These are phyloP conservation scores for Zoanthus sansibaricus DNA, from an alignment of 92 coral and sea anemone genomes.

Conservation along the genomic window DNA sequence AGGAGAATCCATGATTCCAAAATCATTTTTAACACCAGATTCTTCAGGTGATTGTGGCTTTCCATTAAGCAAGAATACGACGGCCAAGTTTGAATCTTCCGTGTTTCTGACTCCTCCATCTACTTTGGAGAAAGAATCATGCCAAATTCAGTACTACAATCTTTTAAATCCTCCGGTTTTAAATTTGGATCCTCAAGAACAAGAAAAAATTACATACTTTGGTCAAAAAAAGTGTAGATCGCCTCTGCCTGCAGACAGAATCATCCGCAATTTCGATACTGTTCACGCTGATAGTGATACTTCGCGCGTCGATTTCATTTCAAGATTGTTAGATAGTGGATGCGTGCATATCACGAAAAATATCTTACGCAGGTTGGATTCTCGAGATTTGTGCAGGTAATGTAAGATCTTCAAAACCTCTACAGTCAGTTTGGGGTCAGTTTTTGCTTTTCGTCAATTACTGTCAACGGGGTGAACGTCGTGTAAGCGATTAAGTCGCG, in stretches of 20 bases:
- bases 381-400: constrained; percentile 40
- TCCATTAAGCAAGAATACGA: not conserved
- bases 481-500: not conserved
- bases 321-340: not conserved
- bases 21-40: constrained; percentile 21
- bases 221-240: not conserved
- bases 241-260: constrained; percentile 33
- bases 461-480: not conserved
- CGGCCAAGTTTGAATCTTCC: constrained; percentile 15
- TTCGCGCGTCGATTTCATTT: constrained; percentile 19
- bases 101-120: constrained; percentile 42
- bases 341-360: constrained; percentile 18
- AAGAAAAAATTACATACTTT: not conserved
- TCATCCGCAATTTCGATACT: constrained; percentile 14
- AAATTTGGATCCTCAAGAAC: constrained; percentile 19
- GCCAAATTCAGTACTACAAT: constrained; percentile 14
- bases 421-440: not conserved
- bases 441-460: not conserved
- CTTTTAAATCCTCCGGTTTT: constrained; percentile 20
- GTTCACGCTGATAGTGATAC: not conserved
- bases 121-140: constrained; percentile 17
- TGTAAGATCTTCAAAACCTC: not conserved
- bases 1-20: constrained; percentile 12
- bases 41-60: constrained; percentile 8
- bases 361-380: not conserved